Conservation (phyloP, 2,797 vertebrate genomes). For the Spheniscus humboldti region DNA sequence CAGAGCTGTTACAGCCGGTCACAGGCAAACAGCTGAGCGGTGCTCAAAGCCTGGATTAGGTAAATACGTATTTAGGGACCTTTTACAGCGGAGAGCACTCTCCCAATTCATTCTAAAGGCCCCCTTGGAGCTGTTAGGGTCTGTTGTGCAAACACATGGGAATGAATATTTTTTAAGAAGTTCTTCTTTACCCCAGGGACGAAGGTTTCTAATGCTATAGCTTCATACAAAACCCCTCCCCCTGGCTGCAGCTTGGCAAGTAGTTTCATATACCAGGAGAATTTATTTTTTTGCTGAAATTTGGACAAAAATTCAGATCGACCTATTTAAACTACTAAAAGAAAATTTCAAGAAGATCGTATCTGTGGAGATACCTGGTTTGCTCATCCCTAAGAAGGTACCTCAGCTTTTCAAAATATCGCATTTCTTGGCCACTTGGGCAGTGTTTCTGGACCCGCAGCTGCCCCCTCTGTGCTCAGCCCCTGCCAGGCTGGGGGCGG, state of each 20-base stretch:
- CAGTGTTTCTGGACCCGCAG: neutral
- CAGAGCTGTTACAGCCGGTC: neutral
- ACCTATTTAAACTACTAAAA: neutral
- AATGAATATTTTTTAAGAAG: conserved; percentile 1
- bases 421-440: neutral
- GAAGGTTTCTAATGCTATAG: conserved; percentile 20
- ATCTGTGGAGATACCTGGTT: neutral
- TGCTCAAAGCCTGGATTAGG: conserved; percentile 50
- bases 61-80: conserved; percentile 64
- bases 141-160: conserved; percentile 59
- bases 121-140: conserved; percentile 58
- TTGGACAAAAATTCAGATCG: neutral
- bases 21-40: neutral
- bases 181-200: conserved; percentile 44
- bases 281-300: conserved; percentile 22
- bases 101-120: conserved; percentile 59
- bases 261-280: conserved; percentile 20
- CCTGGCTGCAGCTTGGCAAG: conserved; percentile 27
- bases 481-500: neutral
- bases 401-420: neutral
- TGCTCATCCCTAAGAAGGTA: neutral
- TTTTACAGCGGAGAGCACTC: conserved; percentile 65
- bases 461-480: neutral
- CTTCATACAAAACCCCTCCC: neutral
- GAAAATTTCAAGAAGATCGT: neutral